phyloP scores from a whole-genome alignment of 2,113 vertebrate species.

The rat (Rattus norvegicus) region DNA sequence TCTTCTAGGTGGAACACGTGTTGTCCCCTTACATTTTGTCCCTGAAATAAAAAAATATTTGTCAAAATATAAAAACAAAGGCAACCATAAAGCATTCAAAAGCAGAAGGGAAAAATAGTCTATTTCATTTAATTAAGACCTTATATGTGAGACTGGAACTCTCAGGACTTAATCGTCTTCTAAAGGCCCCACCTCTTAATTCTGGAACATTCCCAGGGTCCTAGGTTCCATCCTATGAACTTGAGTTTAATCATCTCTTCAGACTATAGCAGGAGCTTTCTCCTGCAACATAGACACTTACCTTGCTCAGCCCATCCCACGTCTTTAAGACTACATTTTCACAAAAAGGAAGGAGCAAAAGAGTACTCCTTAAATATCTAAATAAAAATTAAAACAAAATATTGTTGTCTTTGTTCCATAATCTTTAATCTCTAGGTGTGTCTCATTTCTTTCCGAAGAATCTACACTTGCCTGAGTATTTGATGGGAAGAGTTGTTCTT shows the following conservation, averaged over 20 bases:
- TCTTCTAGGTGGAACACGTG: too few relatives aligned
- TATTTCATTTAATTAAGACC: not conserved
- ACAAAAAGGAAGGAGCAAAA: not conserved
- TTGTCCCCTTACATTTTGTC: too few relatives aligned
- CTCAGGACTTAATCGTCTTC: not conserved
- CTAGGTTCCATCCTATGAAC: not conserved
- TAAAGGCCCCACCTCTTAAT: not conserved
- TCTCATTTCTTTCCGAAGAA: not conserved
- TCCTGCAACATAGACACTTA: not conserved
- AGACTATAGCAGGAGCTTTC: not conserved
- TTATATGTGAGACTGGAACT: not conserved
- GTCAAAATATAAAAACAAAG: constrained; percentile 8
- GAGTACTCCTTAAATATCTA: not conserved
- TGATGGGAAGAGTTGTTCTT: not conserved
- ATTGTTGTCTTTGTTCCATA: not conserved
- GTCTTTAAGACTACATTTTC: not conserved
- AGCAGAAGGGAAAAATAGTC: not conserved
- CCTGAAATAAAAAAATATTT: not conserved
- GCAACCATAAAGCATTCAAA: not conserved
- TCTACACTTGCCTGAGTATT: not conserved
- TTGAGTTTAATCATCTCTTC: not conserved
- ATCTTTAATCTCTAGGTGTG: not conserved
- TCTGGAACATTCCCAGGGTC: not conserved
- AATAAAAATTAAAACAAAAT: constrained; percentile 24
- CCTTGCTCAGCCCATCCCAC: not conserved